Conservation (phyloP, 2,888 invertebrate genomes). For the Melanophora roralis region DNA sequence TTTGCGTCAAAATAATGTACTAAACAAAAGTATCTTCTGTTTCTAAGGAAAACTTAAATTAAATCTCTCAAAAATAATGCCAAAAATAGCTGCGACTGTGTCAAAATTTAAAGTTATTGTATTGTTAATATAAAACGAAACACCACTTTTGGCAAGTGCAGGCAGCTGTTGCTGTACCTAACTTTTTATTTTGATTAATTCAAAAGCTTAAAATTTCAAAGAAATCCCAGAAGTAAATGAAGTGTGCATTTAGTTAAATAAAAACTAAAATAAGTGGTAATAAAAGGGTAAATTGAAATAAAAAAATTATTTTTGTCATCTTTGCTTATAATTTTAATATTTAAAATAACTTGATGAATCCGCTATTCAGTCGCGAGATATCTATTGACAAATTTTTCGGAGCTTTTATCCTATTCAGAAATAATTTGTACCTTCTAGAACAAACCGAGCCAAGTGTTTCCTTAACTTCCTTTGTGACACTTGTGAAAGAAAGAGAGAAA, state of each 20-base stretch:
- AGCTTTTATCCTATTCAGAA: no score
- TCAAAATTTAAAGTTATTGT: constrained; percentile 7
- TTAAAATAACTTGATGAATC: no score
- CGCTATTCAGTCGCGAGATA: no score
- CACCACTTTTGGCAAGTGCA: background rate
- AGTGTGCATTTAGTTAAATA: background rate
- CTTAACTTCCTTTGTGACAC: no score
- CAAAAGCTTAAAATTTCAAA: background rate
- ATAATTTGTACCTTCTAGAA: no score
- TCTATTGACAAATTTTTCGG: no score
- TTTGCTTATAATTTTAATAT: no score
- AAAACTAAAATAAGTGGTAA: background rate
- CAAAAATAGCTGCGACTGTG: constrained; percentile 9
- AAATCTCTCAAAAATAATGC: constrained; percentile 3
- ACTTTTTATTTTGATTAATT: constrained; percentile 13
- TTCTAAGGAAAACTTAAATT: background rate
- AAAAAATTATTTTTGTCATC: no score
- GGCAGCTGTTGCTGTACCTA: constrained; percentile 6
- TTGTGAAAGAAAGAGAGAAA: no score
- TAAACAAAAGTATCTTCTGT: background rate
- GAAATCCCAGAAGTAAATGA: background rate
- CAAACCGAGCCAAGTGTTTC: no score
- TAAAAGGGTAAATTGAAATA: no score
- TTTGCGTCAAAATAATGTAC: background rate
- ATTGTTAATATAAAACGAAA: background rate